Conservation (phyloP, 1,140 invertebrate genomes). For the Trachymyrmex septentrionalis region DNA sequence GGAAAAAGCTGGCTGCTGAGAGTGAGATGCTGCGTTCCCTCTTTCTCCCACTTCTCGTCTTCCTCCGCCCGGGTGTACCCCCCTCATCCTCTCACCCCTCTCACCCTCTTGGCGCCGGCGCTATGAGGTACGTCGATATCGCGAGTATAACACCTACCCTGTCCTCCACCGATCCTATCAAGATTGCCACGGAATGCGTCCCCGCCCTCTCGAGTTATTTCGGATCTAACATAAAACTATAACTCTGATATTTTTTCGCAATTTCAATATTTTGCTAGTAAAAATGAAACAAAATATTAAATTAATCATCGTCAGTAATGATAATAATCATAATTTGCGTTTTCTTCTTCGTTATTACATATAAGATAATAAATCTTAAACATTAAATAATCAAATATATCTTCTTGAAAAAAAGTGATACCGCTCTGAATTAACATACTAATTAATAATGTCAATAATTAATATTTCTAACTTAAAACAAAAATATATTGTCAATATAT, state of each 20-base stretch:
- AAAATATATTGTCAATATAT: neutral
- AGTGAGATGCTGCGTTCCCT: slow-evolving; percentile 69
- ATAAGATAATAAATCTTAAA: neutral
- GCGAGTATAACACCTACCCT: slow-evolving; percentile 51
- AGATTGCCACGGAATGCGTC: slow-evolving; percentile 51
- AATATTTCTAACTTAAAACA: neutral
- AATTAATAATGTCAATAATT: slow-evolving; percentile 4
- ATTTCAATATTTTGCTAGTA: neutral
- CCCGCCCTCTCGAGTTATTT: slow-evolving; percentile 65
- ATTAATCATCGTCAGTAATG: neutral
- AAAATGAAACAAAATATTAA: neutral
- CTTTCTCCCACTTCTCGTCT: slow-evolving; percentile 60
- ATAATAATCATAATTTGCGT: neutral
- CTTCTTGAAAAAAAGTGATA: neutral
- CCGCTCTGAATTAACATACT: neutral
- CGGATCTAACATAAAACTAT: slow-evolving; percentile 18
- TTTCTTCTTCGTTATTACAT: neutral
- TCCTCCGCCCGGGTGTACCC: slow-evolving; percentile 47
- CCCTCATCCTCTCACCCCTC: slow-evolving; percentile 14
- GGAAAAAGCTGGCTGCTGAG: slow-evolving; percentile 57
- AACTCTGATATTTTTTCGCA: neutral
- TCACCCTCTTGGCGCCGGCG: slow-evolving; percentile 79
- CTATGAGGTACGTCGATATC: slow-evolving; percentile 81
- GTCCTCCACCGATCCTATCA: neutral
- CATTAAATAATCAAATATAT: neutral